Percentiles rank a stretch among this genome's conserved stretches.
Evolutionary conservation across 2,797 vertebrate species (phyloP).

Genomic region (Phoebastria nigripes): DNA sequence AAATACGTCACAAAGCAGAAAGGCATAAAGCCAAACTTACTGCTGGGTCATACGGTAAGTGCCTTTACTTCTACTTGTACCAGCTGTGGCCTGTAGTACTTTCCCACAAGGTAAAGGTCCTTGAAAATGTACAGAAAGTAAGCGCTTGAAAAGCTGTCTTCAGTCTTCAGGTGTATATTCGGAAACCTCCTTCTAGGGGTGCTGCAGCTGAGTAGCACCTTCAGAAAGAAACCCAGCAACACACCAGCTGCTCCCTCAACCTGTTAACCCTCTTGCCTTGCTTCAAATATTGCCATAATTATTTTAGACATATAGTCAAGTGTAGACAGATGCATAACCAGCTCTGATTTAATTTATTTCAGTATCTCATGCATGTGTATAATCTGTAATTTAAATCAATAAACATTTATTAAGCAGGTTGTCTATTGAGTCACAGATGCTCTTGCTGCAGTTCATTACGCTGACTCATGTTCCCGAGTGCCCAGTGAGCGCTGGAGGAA

Average conservation of each 20-base stretch:
- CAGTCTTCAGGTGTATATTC: not conserved
- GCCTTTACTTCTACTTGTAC: not conserved
- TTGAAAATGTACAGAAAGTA: not conserved
- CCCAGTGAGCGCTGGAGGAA: not conserved
- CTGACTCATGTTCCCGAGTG: not conserved
- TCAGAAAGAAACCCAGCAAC: not conserved
- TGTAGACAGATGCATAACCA: not conserved
- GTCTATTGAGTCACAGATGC: not conserved
- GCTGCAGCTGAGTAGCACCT: not conserved
- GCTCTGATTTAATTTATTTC: conserved; percentile 19
- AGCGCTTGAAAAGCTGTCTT: not conserved
- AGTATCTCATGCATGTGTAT: not conserved
- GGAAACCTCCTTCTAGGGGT: not conserved
- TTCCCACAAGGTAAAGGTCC: not conserved
- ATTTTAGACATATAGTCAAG: not conserved
- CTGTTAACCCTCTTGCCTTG: not conserved
- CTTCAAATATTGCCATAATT: not conserved
- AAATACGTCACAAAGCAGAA: not conserved
- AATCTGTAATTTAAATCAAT: conserved; percentile 45
- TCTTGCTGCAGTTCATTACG: not conserved
- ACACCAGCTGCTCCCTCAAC: not conserved
- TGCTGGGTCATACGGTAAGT: not conserved
- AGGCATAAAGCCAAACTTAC: not conserved
- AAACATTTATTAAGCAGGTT: conserved; percentile 29
- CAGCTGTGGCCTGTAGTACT: not conserved